These are phyloP conservation scores for Troglohyphantes excavatus DNA, from an alignment of 2,888 invertebrate species.

Conservation along the genomic window DNA sequence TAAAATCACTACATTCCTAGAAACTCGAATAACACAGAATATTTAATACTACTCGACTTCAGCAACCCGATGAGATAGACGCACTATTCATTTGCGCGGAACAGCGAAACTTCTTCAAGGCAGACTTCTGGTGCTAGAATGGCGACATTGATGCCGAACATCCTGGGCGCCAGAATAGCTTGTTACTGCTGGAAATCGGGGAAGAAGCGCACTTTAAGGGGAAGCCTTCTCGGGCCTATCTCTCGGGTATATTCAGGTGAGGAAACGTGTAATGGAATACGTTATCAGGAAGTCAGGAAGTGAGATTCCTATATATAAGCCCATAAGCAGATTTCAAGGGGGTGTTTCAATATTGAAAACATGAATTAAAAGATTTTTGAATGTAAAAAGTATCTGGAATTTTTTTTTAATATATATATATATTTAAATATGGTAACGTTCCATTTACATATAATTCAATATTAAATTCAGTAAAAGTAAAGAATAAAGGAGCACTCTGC, in stretches of 20 bases:
- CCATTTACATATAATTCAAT: too few species aligned
- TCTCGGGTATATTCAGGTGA: slow-evolving; percentile 30
- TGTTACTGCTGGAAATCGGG: slow-evolving; percentile 32
- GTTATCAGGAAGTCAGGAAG: slow-evolving; percentile 64
- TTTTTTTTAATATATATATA: too few species aligned
- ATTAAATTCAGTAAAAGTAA: too few species aligned
- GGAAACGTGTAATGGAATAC: slow-evolving; percentile 67
- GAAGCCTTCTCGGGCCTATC: slow-evolving; percentile 24
- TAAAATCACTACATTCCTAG: background rate
- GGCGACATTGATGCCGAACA: slow-evolving; percentile 42
- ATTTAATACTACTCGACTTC: background rate
- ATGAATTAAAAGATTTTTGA: too few species aligned
- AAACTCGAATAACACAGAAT: background rate
- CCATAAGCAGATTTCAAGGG: background rate
- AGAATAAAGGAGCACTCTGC: too few species aligned
- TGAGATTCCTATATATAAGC: background rate
- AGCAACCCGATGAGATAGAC: background rate
- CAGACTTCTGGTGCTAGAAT: background rate
- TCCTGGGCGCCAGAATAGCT: slow-evolving; percentile 40
- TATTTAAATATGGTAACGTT: too few species aligned
- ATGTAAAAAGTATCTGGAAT: too few species aligned
- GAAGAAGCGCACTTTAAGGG: slow-evolving; percentile 21
- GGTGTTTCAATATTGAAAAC: slow-evolving; percentile 30
- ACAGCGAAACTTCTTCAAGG: slow-evolving; percentile 17
- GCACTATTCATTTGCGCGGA: slow-evolving; percentile 25